phyloP scores from a whole-genome alignment of 2,113 vertebrate genomes.

The Setophaga coronata region DNA sequence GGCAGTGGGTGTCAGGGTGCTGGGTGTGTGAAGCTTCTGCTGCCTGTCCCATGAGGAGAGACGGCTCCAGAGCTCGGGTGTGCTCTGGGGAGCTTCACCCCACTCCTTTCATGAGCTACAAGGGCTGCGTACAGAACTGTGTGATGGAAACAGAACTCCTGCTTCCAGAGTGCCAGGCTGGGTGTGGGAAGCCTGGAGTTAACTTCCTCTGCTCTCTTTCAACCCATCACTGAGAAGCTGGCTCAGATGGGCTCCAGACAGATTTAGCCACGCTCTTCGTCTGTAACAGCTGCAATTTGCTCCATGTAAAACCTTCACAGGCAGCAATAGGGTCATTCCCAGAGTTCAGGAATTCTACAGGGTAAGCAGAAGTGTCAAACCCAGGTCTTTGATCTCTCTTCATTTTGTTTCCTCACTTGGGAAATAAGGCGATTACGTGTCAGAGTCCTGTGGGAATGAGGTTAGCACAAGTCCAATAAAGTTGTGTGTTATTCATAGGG shows the following conservation, averaged over 20 bases:
- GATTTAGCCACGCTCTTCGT: not conserved
- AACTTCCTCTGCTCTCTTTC: not conserved
- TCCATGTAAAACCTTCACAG: not conserved
- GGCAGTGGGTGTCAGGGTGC: not conserved
- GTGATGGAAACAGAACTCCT: not conserved
- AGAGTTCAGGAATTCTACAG: not conserved
- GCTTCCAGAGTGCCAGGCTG: not conserved
- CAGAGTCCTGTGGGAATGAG: not conserved
- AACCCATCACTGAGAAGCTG: not conserved
- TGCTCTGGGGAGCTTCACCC: not conserved
- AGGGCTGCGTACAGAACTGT: accelerated
- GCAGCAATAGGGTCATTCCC: not conserved
- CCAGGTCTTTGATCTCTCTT: not conserved
- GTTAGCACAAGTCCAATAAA: not conserved
- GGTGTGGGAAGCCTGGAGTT: not conserved
- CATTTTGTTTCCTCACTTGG: not conserved
- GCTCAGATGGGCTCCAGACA: not conserved
- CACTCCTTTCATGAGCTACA: not conserved
- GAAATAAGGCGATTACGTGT: not conserved
- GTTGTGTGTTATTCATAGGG: not conserved
- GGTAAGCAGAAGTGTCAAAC: not conserved
- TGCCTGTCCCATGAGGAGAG: not conserved
- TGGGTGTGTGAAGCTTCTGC: not conserved
- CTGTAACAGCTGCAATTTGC: not conserved
- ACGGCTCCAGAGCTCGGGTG: accelerated